A percentile compares a stretch with the other conserved stretches of the same genome.
Conservation (phyloP, 2,113 vertebrate species). For the Carassius carassius region DNA sequence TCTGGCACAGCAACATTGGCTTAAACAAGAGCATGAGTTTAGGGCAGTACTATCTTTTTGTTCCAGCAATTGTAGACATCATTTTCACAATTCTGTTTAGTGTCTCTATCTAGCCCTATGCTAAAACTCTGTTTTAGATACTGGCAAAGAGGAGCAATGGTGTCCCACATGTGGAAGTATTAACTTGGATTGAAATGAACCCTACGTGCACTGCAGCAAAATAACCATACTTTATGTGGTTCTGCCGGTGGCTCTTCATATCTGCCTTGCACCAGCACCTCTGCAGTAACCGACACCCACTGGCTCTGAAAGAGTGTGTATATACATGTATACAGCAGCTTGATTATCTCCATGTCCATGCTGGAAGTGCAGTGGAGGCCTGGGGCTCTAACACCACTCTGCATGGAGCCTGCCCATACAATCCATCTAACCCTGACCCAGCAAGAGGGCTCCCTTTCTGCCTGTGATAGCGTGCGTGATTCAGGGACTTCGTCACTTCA, state of each 20-base stretch:
- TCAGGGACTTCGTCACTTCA: conserved; percentile 53
- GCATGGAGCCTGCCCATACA: conserved; percentile 34
- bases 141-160: not conserved
- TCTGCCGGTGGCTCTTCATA: conserved; percentile 39
- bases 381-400: conserved; percentile 30
- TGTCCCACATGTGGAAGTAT: not conserved
- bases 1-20: too few relatives aligned
- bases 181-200: not conserved
- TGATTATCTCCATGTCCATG: conserved; percentile 43
- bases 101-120: not conserved
- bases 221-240: not conserved
- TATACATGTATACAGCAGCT: conserved; percentile 19
- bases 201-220: conserved; percentile 40
- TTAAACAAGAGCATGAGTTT: too few relatives aligned
- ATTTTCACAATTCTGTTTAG: not conserved
- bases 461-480: conserved; percentile 39
- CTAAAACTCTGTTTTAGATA: not conserved
- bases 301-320: conserved; percentile 33
- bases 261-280: conserved; percentile 32
- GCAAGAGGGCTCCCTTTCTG: conserved; percentile 40
- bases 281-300: conserved; percentile 7
- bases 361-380: conserved; percentile 13
- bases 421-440: conserved; percentile 42
- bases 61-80: not conserved
- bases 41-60: not conserved